Evolutionary conservation across 2,113 vertebrate species (phyloP).

Genomic region (Rhineura floridana): DNA sequence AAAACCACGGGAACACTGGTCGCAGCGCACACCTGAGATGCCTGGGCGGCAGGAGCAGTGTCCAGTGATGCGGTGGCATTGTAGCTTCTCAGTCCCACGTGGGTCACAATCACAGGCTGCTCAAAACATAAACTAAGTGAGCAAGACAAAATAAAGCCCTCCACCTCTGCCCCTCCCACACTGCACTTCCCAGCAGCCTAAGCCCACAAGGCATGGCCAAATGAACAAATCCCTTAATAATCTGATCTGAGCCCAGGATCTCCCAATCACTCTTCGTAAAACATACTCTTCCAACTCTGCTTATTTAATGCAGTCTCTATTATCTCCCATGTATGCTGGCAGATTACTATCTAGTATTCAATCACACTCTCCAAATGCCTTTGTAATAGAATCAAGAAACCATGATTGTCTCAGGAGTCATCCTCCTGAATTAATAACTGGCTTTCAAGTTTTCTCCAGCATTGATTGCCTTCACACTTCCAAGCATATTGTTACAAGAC

Average conservation of each 20-base stretch:
- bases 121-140: not conserved
- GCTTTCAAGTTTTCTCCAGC: not conserved
- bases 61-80: conserved; percentile 88
- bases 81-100: conserved; percentile 84
- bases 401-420: too few species aligned
- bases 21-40: conserved; percentile 92
- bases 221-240: not conserved
- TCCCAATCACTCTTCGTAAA: not conserved
- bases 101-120: conserved; percentile 93
- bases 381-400: not conserved
- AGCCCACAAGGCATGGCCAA: not conserved
- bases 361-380: not conserved
- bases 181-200: not conserved
- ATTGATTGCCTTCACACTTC: not conserved
- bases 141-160: not conserved
- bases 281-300: not conserved
- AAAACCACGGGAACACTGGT: conserved; percentile 95
- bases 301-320: not conserved
- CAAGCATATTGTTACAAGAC: not conserved
- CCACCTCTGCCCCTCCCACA: not conserved
- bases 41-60: conserved; percentile 92
- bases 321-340: not conserved
- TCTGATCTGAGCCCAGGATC: not conserved
- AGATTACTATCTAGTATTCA: not conserved
- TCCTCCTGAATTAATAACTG: not conserved